Conservation (phyloP, 2,113 vertebrate species). For the Scophthalmus maximus region DNA sequence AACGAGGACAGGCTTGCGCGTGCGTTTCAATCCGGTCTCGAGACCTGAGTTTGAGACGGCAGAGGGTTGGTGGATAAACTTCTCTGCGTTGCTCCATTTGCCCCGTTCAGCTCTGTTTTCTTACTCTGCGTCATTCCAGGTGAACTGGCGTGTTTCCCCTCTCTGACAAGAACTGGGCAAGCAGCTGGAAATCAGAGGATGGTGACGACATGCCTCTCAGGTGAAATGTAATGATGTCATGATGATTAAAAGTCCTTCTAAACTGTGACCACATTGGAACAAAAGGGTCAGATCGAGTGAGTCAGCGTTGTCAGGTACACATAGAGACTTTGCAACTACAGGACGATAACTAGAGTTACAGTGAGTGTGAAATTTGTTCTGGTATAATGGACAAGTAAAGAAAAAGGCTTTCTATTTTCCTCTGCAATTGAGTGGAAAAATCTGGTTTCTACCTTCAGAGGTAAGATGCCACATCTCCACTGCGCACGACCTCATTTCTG, state of each 20-base stretch:
- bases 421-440: no score
- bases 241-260: background rate
- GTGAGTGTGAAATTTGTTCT: no score
- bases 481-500: no score
- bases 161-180: slow-evolving; percentile 41
- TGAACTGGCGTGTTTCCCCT: slow-evolving; percentile 61
- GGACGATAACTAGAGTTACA: background rate
- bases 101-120: slow-evolving; percentile 53
- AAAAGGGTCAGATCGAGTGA: background rate
- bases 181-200: slow-evolving; percentile 25
- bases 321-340: background rate
- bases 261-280: slow-evolving; percentile 7
- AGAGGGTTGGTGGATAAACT: slow-evolving; percentile 62
- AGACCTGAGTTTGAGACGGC: slow-evolving; percentile 38
- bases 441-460: no score
- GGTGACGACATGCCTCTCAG: slow-evolving; percentile 35
- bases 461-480: no score
- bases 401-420: no score
- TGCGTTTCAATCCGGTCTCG: slow-evolving; percentile 15
- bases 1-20: slow-evolving; percentile 58
- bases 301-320: no score
- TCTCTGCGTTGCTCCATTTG: slow-evolving; percentile 45
- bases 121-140: slow-evolving; percentile 48
- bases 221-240: slow-evolving; percentile 46
- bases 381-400: no score